These are phyloP conservation scores for Phalacrocorax pelagicus DNA, from an alignment of 2,113 vertebrate genomes.

Conservation along the genomic window DNA sequence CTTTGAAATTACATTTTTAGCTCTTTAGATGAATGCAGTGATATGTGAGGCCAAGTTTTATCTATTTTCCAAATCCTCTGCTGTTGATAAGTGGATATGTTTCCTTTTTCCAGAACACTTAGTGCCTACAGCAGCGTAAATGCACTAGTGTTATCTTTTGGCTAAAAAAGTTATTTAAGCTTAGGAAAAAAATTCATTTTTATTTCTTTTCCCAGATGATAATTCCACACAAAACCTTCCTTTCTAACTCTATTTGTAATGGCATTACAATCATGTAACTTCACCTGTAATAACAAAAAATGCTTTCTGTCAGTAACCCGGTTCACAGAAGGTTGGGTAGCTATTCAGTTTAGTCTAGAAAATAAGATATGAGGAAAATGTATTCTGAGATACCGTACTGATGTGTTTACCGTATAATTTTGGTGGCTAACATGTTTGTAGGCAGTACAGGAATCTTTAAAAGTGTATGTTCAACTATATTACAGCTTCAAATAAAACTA, in stretches of 20 bases:
- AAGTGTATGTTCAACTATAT: background rate
- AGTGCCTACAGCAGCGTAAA: background rate
- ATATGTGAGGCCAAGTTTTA: background rate
- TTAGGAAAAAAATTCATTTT: background rate
- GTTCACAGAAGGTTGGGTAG: background rate
- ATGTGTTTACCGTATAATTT: background rate
- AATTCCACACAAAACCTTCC: background rate
- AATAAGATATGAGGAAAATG: background rate
- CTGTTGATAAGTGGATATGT: background rate
- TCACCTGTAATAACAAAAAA: slow-evolving; percentile 10
- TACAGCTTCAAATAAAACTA: background rate
- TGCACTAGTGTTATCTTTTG: background rate
- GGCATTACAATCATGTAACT: background rate
- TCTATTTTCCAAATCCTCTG: background rate
- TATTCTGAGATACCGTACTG: background rate
- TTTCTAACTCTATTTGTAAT: background rate
- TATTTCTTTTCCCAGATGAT: background rate
- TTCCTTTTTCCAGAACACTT: background rate
- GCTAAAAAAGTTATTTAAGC: background rate
- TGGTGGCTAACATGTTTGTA: background rate
- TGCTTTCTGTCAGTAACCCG: background rate
- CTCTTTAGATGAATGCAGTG: background rate
- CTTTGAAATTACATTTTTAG: background rate
- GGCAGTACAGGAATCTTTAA: background rate
- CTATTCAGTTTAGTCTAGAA: slow-evolving; percentile 12